Percentiles rank a stretch among this genome's conserved stretches.
Evolutionary conservation across 53 echinoderm and acorn worm genomes (phyloP).

Genomic region (Antedon mediterranea): DNA sequence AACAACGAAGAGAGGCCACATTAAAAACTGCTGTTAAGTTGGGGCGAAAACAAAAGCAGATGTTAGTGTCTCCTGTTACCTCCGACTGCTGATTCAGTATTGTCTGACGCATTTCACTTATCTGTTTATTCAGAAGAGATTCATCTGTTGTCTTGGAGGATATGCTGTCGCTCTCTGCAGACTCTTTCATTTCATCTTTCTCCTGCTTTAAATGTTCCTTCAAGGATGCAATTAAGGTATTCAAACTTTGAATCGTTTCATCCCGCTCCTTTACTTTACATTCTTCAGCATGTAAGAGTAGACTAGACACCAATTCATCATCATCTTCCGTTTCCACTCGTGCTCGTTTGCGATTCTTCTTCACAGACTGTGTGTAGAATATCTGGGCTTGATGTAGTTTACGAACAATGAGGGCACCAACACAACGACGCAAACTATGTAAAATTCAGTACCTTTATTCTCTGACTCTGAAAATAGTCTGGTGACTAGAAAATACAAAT

Average conservation of each 20-base stretch:
- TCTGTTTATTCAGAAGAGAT: background rate
- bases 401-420: no score
- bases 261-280: constrained; percentile 27
- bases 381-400: no score
- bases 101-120: background rate
- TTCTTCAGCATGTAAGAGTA: constrained; percentile 52
- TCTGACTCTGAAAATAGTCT: no score
- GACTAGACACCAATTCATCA: constrained; percentile 46
- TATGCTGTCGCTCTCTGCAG: background rate
- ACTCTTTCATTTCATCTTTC: background rate
- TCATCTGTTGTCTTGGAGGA: background rate
- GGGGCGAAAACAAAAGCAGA: no score
- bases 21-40: no score
- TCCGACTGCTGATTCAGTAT: constrained; percentile 1
- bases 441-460: no score
- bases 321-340: constrained; percentile 16
- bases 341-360: constrained; percentile 45
- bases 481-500: no score
- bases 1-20: no score
- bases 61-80: constrained; percentile 2
- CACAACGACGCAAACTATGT: no score
- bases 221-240: background rate
- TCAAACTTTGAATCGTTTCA: background rate
- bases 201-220: background rate
- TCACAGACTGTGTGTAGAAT: constrained; percentile 66